A percentile compares a stretch with the other conserved stretches of the same genome.
phyloP scores from a whole-genome alignment of 2,797 vertebrate species.

The Peromyscus nudipes region DNA sequence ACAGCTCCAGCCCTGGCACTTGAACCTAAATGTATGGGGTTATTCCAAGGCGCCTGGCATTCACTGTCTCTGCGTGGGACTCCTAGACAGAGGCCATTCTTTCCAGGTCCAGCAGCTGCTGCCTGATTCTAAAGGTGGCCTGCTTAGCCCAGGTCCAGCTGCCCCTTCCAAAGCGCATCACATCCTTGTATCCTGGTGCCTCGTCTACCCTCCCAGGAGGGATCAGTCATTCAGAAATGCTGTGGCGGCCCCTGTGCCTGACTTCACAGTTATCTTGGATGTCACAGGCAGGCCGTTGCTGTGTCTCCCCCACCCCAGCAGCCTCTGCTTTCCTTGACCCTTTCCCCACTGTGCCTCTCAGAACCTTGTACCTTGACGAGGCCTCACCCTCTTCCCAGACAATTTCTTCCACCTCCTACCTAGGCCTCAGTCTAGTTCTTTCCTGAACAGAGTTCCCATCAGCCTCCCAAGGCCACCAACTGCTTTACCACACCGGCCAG shows the following conservation, averaged over 20 bases:
- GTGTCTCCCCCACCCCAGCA: neutral
- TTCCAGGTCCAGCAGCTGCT: neutral
- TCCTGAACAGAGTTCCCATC: neutral
- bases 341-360: neutral
- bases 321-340: neutral
- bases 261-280: neutral
- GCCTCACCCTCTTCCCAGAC: neutral
- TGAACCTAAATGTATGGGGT: neutral
- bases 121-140: neutral
- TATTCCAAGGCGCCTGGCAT: neutral
- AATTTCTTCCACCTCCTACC: neutral
- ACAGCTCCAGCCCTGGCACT: neutral
- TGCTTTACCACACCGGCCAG: neutral
- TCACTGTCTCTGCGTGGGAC: rapidly evolving
- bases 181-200: too few species aligned
- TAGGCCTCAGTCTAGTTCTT: neutral
- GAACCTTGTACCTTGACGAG: neutral
- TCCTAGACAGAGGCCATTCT: neutral
- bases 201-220: neutral
- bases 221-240: neutral
- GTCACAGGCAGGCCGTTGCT: neutral
- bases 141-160: neutral
- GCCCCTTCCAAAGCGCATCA: neutral
- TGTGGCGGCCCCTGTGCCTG: rapidly evolving
- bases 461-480: neutral